Conservation (phyloP, 2,888 invertebrate genomes). For the Philhelius pedissequus region DNA sequence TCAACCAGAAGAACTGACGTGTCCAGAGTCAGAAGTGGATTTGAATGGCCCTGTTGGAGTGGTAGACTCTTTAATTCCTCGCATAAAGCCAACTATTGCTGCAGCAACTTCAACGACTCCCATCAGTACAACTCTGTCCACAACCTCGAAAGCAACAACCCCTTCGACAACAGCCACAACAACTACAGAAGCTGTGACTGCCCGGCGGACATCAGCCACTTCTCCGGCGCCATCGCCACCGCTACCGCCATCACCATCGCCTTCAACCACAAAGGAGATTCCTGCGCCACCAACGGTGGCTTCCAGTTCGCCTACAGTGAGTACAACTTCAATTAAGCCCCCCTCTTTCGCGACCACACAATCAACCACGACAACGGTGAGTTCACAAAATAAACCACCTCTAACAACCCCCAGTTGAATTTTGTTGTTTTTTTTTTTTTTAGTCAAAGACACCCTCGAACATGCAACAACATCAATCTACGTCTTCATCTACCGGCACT, state of each 20-base stretch:
- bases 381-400: constrained; percentile 27
- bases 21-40: constrained; percentile 81
- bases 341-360: constrained; percentile 42
- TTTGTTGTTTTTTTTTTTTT: constrained; percentile 48
- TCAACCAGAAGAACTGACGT: constrained; percentile 86
- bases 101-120: constrained; percentile 74
- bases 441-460: constrained; percentile 68
- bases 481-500: constrained; percentile 73
- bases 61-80: constrained; percentile 77
- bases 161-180: constrained; percentile 60
- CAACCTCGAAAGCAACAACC: constrained; percentile 43
- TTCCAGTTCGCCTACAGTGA: constrained; percentile 70
- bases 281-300: constrained; percentile 71
- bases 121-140: constrained; percentile 68
- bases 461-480: constrained; percentile 78
- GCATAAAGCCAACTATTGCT: constrained; percentile 76
- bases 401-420: constrained; percentile 66
- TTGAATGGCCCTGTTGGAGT: constrained; percentile 78
- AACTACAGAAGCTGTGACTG: constrained; percentile 52
- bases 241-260: neutral
- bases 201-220: constrained; percentile 45
- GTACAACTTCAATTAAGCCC: constrained; percentile 56
- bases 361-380: constrained; percentile 39
- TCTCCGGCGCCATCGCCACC: constrained; percentile 1
- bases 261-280: constrained; percentile 55